Evolutionary conservation across 2,113 vertebrate genomes (phyloP), one percentile per base, ranked within the genome.

Genomic region (Bothrops jararaca): DNA sequence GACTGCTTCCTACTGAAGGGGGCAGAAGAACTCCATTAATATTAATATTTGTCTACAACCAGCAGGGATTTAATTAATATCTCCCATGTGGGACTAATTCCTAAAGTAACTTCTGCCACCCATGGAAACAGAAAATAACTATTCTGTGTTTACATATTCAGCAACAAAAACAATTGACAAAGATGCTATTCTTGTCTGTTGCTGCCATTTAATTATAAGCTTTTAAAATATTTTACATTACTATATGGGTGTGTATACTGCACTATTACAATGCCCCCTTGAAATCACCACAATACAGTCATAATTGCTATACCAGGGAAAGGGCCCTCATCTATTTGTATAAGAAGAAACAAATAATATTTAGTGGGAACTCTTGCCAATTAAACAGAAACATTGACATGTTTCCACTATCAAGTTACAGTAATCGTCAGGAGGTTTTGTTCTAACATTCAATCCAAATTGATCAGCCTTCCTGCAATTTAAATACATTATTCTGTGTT

Each of bases 91-190:
- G 64, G 64, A 48, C 80, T 85, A 56, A 57, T 64, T 89, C 26
- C 91, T 91, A 86, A 91, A 91, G 26, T 86, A 91, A 54, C 24
- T 90, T 91, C 91, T 88, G 85, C 91, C 85, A 87, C 52, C 91
- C 88, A 85, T 92, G 91, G 87, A 92, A 89, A 92, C 91, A 92
- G 60, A 92, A 89, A 92, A 89, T 92, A 92, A 92, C 64, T 89
- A 85, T 22, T 89, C 85, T 89, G 24, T 89, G 64, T 92, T 89
- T 92, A 92, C 42, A 89, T 85, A 92, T 74, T 54, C 52, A 48
- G 64, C 64, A 92, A 45, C 91, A 88, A 92, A 92, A 92, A 92
- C 91, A 92, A 92, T 92, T 39, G 56, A 13, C 87, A 85, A 39
- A 23, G 53, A 57, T 85, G 26, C 85, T 92, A 20, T 89, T 92